phyloP scores from a whole-genome alignment of 2,113 vertebrate genomes.

The Conger conger region DNA sequence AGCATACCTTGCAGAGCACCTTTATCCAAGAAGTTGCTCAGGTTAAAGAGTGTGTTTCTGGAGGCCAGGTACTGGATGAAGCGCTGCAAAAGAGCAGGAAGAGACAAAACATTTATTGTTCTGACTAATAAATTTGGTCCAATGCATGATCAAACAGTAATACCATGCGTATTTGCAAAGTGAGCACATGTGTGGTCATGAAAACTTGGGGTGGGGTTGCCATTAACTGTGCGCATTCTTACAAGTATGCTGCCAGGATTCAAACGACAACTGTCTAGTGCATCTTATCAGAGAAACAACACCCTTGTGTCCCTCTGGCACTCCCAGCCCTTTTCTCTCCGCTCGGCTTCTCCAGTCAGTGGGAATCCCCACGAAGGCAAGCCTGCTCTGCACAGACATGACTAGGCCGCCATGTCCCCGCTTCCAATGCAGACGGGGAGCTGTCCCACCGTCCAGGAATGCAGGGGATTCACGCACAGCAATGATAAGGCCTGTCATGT shows the following conservation, averaged over 20 bases:
- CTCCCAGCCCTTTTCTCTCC: neutral
- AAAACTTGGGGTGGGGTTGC: constrained; percentile 22
- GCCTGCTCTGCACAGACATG: neutral
- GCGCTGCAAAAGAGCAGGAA: constrained; percentile 63
- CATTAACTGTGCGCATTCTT: neutral
- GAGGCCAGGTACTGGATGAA: constrained; percentile 92
- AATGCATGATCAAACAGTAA: no score
- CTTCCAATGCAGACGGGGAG: neutral
- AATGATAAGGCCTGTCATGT: neutral
- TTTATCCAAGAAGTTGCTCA: constrained; percentile 93
- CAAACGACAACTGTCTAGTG: neutral
- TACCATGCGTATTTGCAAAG: no score
- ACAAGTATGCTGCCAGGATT: neutral
- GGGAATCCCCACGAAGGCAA: neutral
- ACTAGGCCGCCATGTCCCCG: neutral
- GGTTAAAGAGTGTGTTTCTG: constrained; percentile 87
- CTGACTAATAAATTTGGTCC: no score
- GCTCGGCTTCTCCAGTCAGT: neutral
- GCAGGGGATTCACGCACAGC: neutral
- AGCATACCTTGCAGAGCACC: constrained; percentile 84
- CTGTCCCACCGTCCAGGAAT: neutral
- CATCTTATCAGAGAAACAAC: neutral
- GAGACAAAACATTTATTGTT: neutral
- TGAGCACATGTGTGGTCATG: neutral
- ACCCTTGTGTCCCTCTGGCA: neutral